A percentile compares a stretch with the other conserved stretches of the same genome.
These are phyloP conservation scores for Aphodius granarius DNA, from an alignment of 2,888 invertebrate genomes.

Conservation along the genomic window DNA sequence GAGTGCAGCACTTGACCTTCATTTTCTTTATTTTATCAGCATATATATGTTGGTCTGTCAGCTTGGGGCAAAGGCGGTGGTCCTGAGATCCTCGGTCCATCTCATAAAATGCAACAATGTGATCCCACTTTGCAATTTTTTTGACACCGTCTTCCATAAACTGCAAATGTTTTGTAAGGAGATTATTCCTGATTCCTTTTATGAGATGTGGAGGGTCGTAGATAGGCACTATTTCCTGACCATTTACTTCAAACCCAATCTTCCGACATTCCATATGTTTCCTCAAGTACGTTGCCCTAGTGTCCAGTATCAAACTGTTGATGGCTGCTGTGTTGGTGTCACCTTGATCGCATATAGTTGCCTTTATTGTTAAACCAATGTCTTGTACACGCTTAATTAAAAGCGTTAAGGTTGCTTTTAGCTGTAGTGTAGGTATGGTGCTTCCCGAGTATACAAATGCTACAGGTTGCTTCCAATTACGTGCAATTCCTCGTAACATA, in stretches of 20 bases:
- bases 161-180: slow-evolving; percentile 27
- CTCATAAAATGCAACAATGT: no score
- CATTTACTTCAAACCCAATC: slow-evolving; percentile 21
- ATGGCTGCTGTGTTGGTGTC: slow-evolving; percentile 36
- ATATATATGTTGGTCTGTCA: slow-evolving; percentile 2
- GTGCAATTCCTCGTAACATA: slow-evolving; percentile 32
- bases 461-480: no score
- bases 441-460: slow-evolving; percentile 32
- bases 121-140: no score
- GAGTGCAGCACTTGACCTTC: slow-evolving; percentile 10
- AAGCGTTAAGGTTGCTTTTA: slow-evolving; percentile 27
- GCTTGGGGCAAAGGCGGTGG: no score
- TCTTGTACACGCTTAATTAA: slow-evolving; percentile 29
- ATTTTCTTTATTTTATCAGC: slow-evolving; percentile 17
- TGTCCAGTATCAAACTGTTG: slow-evolving; percentile 30
- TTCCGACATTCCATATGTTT: slow-evolving; percentile 26
- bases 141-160: no score
- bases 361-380: slow-evolving; percentile 34
- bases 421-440: slow-evolving; percentile 24
- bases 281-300: slow-evolving; percentile 19
- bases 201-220: slow-evolving; percentile 33
- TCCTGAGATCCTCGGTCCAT: no score
- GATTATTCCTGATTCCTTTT: slow-evolving; percentile 32
- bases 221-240: slow-evolving; percentile 32
- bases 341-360: slow-evolving; percentile 41